phyloP scores from a whole-genome alignment of 2,888 invertebrate species.

The Drosophila nr. perissopoda region DNA sequence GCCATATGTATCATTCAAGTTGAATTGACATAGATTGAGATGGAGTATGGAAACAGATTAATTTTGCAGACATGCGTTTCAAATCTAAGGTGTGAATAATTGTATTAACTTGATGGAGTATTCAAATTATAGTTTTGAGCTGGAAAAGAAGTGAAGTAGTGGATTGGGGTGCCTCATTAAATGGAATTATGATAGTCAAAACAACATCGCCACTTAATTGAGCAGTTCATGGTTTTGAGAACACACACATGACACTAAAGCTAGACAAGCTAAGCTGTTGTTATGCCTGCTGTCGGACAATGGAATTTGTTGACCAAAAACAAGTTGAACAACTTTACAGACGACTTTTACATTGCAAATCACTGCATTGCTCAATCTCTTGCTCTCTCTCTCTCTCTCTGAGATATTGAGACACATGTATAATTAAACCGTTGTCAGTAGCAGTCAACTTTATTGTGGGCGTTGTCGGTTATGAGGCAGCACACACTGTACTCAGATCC shows the following conservation, averaged over 20 bases:
- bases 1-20: neutral
- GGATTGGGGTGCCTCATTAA: neutral
- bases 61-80: neutral
- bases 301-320: conserved; percentile 38
- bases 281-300: conserved; percentile 34
- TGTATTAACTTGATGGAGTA: neutral
- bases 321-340: conserved; percentile 46
- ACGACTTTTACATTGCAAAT: conserved; percentile 47
- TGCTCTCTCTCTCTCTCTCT: neutral
- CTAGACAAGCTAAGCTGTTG: conserved; percentile 9
- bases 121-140: neutral
- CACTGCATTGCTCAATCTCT: conserved; percentile 2
- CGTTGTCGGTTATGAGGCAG: conserved; percentile 34
- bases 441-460: conserved; percentile 51
- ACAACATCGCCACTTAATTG: neutral
- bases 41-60: neutral
- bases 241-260: conserved; percentile 2
- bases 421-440: conserved; percentile 56
- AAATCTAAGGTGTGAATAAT: neutral
- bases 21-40: neutral
- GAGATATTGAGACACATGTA: conserved; percentile 31
- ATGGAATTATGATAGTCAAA: neutral
- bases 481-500: neutral
- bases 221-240: conserved; percentile 1
- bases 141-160: neutral